phyloP scores from a whole-genome alignment of 2,888 invertebrate species.

The Microctonus brassicae region DNA sequence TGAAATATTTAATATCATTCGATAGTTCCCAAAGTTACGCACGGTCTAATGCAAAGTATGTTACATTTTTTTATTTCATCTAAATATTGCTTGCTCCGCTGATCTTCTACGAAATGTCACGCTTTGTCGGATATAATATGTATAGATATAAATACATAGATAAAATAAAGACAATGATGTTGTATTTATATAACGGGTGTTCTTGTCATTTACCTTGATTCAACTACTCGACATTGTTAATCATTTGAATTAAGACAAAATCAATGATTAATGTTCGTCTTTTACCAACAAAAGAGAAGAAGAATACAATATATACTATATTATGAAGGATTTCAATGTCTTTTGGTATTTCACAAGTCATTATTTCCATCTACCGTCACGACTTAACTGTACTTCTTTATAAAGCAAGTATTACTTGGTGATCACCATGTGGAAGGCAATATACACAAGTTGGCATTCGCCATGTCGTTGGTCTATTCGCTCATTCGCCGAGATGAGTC shows the following conservation, averaged over 20 bases:
- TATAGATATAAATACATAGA: not conserved
- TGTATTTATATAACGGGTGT: constrained; percentile 58
- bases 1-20: not conserved
- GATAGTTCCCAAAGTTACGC: constrained; percentile 5
- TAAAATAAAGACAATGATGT: constrained; percentile 47
- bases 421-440: constrained; percentile 27
- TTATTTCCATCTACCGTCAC: not conserved
- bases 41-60: constrained; percentile 23
- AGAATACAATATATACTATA: not conserved
- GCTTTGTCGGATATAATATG: constrained; percentile 56
- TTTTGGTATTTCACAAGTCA: constrained; percentile 14
- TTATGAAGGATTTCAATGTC: not conserved
- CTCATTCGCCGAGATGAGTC: constrained; percentile 59
- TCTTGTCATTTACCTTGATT: constrained; percentile 28
- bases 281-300: not conserved
- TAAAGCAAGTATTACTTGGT: constrained; percentile 19
- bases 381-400: constrained; percentile 17
- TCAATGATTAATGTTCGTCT: constrained; percentile 27
- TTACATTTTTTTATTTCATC: constrained; percentile 29
- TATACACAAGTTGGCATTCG: constrained; percentile 49
- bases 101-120: constrained; percentile 64
- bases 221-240: constrained; percentile 12
- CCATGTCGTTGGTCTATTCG: constrained; percentile 58
- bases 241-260: constrained; percentile 8
- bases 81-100: constrained; percentile 27